A percentile compares a stretch with the other conserved stretches of the same genome.
phyloP scores from a whole-genome alignment of 37 sponge, comb jelly and placozoan species.

The Bolinopsis microptera region DNA sequence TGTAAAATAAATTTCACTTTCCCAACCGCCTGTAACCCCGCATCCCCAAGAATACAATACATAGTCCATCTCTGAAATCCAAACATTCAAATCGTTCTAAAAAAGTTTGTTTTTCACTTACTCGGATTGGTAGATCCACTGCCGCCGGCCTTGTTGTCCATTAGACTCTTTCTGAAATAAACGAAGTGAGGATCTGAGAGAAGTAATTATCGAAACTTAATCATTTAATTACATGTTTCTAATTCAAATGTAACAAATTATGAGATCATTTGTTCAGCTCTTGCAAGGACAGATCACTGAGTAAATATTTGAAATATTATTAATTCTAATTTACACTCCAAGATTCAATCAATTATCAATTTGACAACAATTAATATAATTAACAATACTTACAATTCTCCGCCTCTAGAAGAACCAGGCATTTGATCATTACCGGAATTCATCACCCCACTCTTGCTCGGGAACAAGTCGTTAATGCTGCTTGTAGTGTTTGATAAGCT shows the following conservation, averaged over 20 bases:
- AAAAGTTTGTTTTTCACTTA: background rate
- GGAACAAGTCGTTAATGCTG: background rate
- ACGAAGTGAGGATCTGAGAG: too few species aligned
- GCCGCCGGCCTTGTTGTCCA: conserved; percentile 15
- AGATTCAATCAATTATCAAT: too few species aligned
- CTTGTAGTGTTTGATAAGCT: background rate
- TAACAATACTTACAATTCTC: conserved; percentile 47
- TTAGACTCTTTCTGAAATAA: conserved; percentile 30
- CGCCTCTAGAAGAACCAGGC: background rate
- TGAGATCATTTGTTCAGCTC: too few species aligned
- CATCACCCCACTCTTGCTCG: background rate
- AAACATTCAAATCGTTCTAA: background rate
- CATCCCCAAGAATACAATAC: background rate
- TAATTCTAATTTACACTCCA: too few species aligned
- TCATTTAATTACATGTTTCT: too few species aligned
- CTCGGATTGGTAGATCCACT: conserved; percentile 24
- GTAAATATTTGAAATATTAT: too few species aligned
- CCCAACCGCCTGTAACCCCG: background rate
- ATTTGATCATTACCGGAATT: background rate
- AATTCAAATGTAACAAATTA: too few species aligned
- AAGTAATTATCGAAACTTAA: too few species aligned
- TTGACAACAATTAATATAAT: too few species aligned
- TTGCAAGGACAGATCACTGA: too few species aligned
- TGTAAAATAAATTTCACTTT: background rate
- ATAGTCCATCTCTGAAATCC: background rate